Conservation (phyloP, 2,113 vertebrate genomes). For the Maylandia zebra region DNA sequence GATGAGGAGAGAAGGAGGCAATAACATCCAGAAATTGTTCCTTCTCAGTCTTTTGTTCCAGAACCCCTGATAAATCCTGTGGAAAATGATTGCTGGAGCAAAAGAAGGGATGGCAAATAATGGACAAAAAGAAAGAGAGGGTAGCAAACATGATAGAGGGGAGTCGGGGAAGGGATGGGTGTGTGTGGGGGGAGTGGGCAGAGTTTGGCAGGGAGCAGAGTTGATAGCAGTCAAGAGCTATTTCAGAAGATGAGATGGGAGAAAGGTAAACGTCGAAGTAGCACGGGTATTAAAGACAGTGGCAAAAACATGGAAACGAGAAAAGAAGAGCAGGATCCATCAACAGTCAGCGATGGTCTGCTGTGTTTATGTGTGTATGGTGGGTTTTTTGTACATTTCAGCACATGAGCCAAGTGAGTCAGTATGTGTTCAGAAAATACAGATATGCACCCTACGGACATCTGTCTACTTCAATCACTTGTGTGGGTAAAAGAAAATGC, state of each 20-base stretch:
- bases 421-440: not conserved
- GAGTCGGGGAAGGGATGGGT: not conserved
- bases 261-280: constrained; percentile 11
- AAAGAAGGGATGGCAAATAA: not conserved
- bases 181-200: not conserved
- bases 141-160: not conserved
- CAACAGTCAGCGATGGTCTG: not conserved
- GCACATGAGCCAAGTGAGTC: not conserved
- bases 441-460: not conserved
- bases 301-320: not conserved
- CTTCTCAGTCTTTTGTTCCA: constrained; percentile 37
- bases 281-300: not conserved
- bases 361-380: not conserved
- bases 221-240: constrained; percentile 18
- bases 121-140: not conserved
- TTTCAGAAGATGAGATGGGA: constrained; percentile 23
- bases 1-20: not conserved
- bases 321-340: not conserved
- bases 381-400: not conserved
- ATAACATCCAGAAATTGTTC: constrained; percentile 48
- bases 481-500: not conserved
- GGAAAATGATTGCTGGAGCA: constrained; percentile 7
- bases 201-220: not conserved
- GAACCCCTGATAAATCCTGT: constrained; percentile 17
- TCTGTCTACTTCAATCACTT: not conserved